These are phyloP conservation scores for Antechinus flavipes DNA, from an alignment of 2,113 vertebrate genomes.

Conservation along the genomic window DNA sequence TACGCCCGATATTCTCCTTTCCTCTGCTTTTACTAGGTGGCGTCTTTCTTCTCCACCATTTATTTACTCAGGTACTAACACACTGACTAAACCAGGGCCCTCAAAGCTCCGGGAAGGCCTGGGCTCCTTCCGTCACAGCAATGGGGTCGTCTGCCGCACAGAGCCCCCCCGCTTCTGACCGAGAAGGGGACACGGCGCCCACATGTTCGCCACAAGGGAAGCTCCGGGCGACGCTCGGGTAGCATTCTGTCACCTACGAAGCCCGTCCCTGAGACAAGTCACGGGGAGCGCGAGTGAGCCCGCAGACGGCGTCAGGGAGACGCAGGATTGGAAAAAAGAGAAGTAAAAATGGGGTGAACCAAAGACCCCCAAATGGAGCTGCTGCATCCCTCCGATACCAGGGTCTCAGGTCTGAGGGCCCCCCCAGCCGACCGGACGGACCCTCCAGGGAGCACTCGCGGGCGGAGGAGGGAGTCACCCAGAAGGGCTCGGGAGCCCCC, in stretches of 20 bases:
- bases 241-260: background rate
- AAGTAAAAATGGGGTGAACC: background rate
- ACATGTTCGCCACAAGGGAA: too few relatives aligned
- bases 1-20: too few relatives aligned
- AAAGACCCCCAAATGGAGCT: background rate
- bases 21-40: background rate
- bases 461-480: background rate
- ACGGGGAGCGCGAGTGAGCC: background rate
- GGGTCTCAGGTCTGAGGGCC: background rate
- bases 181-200: background rate
- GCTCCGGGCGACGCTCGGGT: too few relatives aligned
- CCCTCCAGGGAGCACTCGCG: background rate
- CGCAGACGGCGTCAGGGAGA: background rate
- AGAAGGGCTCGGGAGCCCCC: background rate
- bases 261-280: background rate
- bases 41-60: too few relatives aligned
- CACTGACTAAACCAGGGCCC: background rate
- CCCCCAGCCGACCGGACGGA: background rate
- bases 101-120: too few relatives aligned
- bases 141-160: background rate
- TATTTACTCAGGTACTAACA: background rate
- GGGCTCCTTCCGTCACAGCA: background rate
- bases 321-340: background rate
- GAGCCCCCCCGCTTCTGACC: background rate
- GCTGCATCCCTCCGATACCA: background rate